phyloP scores from a whole-genome alignment of 92 coral and sea anemone genomes.

The Pocillopora meandrina region DNA sequence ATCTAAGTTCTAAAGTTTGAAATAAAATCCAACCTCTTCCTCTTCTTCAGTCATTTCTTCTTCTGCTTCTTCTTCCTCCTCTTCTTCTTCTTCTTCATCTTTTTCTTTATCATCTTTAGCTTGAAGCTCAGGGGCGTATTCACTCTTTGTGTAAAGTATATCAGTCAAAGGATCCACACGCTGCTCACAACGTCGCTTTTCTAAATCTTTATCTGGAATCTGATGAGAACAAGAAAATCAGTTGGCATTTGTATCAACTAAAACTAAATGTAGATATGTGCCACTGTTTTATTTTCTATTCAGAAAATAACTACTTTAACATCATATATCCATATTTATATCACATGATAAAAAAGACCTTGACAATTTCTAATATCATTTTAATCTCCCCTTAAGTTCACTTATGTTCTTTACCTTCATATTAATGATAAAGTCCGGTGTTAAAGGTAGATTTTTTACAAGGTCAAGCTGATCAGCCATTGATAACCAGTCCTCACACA shows the following conservation, averaged over 20 bases:
- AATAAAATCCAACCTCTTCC: conserved; percentile 62
- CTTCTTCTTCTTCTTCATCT: conserved; percentile 73
- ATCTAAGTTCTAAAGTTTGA: too few species aligned
- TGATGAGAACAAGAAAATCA: conserved; percentile 6
- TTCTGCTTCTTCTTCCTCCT: conserved; percentile 73
- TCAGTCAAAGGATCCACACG: conserved; percentile 91
- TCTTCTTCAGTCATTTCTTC: conserved; percentile 71
- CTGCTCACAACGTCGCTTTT: conserved; percentile 81
- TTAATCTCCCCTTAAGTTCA: background rate
- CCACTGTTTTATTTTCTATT: too few species aligned
- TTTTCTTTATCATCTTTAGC: conserved; percentile 29
- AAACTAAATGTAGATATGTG: too few species aligned
- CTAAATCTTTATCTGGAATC: conserved; percentile 97
- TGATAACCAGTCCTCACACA: conserved; percentile 97
- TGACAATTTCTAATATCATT: too few species aligned
- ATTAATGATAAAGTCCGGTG: conserved; percentile 93
- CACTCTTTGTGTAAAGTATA: conserved; percentile 77
- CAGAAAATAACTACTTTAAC: too few species aligned
- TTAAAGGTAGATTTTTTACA: conserved; percentile 82
- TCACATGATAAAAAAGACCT: too few species aligned
- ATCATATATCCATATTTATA: too few species aligned
- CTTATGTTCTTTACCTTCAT: conserved; percentile 64
- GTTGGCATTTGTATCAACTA: too few species aligned
- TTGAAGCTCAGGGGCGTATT: conserved; percentile 72
- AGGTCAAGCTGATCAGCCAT: conserved; percentile 96